These are phyloP conservation scores for Drosophila ohnishii DNA, from an alignment of 1,140 invertebrate species.

Conservation along the genomic window DNA sequence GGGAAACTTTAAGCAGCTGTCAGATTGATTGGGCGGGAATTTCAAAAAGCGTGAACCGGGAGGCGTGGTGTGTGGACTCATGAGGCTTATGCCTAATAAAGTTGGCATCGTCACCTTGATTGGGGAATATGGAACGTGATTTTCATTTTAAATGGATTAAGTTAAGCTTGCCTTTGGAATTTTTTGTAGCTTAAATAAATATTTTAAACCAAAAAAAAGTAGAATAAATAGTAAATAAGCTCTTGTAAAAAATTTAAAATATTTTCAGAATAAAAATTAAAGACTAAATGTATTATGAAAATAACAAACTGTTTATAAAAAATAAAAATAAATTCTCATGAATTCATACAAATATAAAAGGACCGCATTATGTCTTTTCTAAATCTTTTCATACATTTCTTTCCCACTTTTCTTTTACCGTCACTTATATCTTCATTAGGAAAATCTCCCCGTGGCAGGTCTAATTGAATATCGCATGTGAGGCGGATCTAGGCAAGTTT, in stretches of 20 bases:
- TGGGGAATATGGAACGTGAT: slow-evolving; percentile 50
- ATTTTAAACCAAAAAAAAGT: neutral
- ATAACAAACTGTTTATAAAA: neutral
- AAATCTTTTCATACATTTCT: neutral
- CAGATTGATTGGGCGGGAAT: slow-evolving; percentile 63
- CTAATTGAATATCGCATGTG: slow-evolving; percentile 36
- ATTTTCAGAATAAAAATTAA: neutral
- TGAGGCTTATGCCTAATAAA: slow-evolving; percentile 67
- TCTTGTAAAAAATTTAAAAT: neutral
- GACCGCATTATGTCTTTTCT: neutral
- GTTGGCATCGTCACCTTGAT: slow-evolving; percentile 67
- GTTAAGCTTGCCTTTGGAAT: neutral
- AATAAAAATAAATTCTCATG: neutral
- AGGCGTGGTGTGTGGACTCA: slow-evolving; percentile 4
- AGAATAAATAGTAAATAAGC: neutral
- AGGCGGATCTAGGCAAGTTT: neutral
- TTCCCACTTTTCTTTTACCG: neutral
- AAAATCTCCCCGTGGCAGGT: neutral
- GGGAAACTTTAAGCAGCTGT: slow-evolving; percentile 78
- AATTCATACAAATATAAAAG: neutral
- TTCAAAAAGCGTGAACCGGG: slow-evolving; percentile 4
- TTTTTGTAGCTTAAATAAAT: neutral
- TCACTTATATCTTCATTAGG: slow-evolving; percentile 6
- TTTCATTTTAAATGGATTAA: slow-evolving; percentile 56
- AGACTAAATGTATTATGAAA: neutral